Conservation (phyloP, 2,797 vertebrate species). For the Spinus olivaceus region DNA sequence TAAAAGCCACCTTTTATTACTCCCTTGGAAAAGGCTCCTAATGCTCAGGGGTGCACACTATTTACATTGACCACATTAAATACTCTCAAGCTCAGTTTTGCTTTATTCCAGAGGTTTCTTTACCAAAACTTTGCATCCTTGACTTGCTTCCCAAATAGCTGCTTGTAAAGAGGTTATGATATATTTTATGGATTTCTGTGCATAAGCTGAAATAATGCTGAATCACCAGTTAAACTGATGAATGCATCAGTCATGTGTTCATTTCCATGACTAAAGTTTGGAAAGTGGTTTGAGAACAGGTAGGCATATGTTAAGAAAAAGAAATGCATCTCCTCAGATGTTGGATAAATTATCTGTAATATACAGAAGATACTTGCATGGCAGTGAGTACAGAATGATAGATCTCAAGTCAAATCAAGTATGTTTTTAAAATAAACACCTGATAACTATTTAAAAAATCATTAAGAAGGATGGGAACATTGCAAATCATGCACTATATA, state of each 20-base stretch:
- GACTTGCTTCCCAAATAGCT: neutral
- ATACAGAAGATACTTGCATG: neutral
- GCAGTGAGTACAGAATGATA: neutral
- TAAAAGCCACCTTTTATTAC: neutral
- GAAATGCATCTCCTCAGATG: neutral
- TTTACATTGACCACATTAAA: neutral
- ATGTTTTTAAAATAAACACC: neutral
- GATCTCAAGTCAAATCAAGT: neutral
- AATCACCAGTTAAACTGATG: neutral
- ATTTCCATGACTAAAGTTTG: neutral
- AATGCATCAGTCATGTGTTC: neutral
- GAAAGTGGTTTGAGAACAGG: neutral
- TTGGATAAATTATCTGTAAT: neutral
- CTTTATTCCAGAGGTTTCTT: neutral
- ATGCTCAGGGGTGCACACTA: neutral
- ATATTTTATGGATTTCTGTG: neutral
- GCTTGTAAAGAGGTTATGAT: neutral
- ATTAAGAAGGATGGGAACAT: neutral
- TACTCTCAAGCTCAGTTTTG: neutral
- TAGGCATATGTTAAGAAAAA: neutral
- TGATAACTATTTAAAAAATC: neutral
- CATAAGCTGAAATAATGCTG: neutral
- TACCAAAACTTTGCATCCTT: neutral
- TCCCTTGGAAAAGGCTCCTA: neutral
- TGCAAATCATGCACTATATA: neutral